Conservation (phyloP, 2,888 invertebrate species). For the Diadegma fenestrale region DNA sequence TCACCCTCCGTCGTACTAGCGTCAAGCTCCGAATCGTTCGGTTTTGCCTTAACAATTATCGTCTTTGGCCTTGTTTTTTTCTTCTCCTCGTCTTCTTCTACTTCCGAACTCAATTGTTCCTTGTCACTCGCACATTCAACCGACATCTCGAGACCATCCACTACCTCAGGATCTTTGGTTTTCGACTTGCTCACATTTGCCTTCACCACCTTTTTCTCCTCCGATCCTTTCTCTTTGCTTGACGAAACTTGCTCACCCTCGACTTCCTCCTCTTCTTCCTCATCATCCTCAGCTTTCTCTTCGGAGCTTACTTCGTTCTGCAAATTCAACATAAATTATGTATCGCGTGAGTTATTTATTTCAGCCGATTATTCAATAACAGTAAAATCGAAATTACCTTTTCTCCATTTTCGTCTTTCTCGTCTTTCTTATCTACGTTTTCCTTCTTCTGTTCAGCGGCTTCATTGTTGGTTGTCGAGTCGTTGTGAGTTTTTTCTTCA, state of each 20-base stretch:
- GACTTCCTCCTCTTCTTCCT: slow-evolving; percentile 59
- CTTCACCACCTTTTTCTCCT: slow-evolving; percentile 52
- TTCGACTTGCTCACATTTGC: slow-evolving; percentile 64
- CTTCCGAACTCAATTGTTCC: slow-evolving; percentile 77
- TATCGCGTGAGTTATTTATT: neutral
- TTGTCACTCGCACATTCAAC: slow-evolving; percentile 83
- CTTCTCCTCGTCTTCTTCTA: slow-evolving; percentile 72
- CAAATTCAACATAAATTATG: neutral
- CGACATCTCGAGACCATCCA: slow-evolving; percentile 81
- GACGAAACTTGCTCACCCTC: slow-evolving; percentile 49
- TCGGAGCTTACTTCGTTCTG: slow-evolving; percentile 65
- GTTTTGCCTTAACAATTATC: slow-evolving; percentile 79
- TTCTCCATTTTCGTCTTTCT: slow-evolving; percentile 52
- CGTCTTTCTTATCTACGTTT: slow-evolving; percentile 43
- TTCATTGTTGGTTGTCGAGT: slow-evolving; percentile 26
- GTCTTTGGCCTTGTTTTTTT: slow-evolving; percentile 78
- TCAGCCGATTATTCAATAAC: neutral
- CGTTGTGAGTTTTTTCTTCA: slow-evolving; percentile 41
- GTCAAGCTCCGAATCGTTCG: slow-evolving; percentile 82
- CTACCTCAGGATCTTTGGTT: slow-evolving; percentile 76
- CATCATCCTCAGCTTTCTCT: slow-evolving; percentile 63
- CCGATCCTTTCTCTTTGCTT: slow-evolving; percentile 38
- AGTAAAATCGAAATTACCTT: slow-evolving; percentile 30
- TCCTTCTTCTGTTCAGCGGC: slow-evolving; percentile 40
- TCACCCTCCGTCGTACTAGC: slow-evolving; percentile 78